Conservation (phyloP, 1,140 invertebrate genomes). For the Linepithema humile region DNA sequence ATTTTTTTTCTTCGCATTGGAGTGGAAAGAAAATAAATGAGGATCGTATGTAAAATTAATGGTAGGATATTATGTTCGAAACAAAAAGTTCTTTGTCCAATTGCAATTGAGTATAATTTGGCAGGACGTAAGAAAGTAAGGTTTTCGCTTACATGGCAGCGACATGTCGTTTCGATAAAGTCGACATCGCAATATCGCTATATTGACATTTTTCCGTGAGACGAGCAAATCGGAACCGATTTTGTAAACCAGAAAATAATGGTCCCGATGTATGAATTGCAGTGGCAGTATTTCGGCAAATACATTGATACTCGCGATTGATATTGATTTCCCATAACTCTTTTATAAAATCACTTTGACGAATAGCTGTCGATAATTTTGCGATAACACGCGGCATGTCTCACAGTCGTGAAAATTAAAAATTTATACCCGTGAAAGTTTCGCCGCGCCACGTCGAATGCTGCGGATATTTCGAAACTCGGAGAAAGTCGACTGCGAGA, state of each 20-base stretch:
- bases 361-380: slow-evolving; percentile 44
- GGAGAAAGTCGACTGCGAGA: neutral
- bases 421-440: slow-evolving; percentile 19
- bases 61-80: neutral
- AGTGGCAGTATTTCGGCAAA: neutral
- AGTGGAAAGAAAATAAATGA: neutral
- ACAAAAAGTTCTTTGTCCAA: neutral
- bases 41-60: slow-evolving; percentile 8
- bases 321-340: slow-evolving; percentile 35
- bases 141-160: neutral
- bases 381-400: slow-evolving; percentile 28
- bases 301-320: neutral
- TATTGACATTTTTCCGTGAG: neutral
- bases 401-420: slow-evolving; percentile 14
- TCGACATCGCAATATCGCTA: neutral
- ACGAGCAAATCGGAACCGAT: neutral
- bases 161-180: neutral
- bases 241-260: slow-evolving; percentile 28
- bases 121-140: neutral
- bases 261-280: neutral
- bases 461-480: neutral
- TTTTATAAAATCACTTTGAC: slow-evolving; percentile 35
- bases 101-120: neutral
- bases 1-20: neutral
- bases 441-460: neutral